Evolutionary conservation across 2,797 vertebrate genomes (phyloP).

Genomic region (Lemur catta): DNA sequence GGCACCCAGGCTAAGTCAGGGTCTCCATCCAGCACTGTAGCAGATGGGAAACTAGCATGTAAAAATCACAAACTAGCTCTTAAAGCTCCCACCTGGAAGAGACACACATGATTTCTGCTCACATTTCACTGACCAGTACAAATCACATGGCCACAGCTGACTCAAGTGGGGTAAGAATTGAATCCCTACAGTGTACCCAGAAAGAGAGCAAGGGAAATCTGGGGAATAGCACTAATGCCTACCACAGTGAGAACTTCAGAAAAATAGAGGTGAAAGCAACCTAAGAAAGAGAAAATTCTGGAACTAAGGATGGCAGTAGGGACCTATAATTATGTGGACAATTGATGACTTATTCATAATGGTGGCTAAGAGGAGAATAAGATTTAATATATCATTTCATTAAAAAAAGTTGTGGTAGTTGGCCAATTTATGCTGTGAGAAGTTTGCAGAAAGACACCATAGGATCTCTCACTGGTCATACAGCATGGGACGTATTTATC

Average conservation of each 20-base stretch:
- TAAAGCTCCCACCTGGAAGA: background rate
- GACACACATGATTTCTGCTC: background rate
- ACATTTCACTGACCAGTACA: background rate
- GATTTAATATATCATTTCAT: background rate
- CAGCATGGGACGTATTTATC: background rate
- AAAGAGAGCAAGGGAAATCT: background rate
- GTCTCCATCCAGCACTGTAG: background rate
- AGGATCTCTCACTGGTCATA: background rate
- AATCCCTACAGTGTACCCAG: background rate
- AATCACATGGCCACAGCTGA: background rate
- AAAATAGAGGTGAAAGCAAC: background rate
- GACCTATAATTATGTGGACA: background rate
- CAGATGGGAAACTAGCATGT: background rate
- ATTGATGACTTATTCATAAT: background rate
- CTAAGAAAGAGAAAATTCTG: background rate
- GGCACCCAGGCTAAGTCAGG: background rate
- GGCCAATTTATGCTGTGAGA: background rate
- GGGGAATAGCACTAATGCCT: background rate
- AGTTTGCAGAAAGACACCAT: background rate
- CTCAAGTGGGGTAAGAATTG: background rate
- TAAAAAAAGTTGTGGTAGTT: background rate
- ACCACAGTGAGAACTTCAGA: background rate
- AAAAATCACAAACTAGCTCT: background rate
- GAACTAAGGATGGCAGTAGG: background rate
- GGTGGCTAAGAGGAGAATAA: background rate